Percentiles rank a stretch among this genome's conserved stretches.
These are phyloP conservation scores for Pycnonotus jocosus DNA, from an alignment of 2,113 vertebrate genomes.

Conservation along the genomic window DNA sequence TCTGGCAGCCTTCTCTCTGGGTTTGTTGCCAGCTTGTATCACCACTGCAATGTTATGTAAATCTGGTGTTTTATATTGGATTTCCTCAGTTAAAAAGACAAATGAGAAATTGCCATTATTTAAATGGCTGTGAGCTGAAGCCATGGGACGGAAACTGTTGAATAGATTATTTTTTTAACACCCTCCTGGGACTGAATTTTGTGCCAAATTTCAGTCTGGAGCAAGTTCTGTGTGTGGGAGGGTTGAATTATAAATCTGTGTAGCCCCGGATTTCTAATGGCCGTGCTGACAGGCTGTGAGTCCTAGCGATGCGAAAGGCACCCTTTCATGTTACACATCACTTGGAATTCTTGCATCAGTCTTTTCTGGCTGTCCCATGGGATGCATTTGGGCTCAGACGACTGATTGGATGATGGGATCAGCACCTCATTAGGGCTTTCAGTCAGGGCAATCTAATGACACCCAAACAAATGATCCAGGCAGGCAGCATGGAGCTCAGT, in stretches of 20 bases:
- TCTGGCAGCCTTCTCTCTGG: conserved; percentile 46
- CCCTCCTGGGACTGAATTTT: conserved; percentile 57
- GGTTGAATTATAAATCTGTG: conserved; percentile 60
- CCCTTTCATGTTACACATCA: conserved; percentile 65
- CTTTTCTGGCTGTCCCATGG: conserved; percentile 23
- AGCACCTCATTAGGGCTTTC: conserved; percentile 65
- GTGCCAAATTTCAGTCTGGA: conserved; percentile 67
- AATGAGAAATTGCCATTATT: conserved; percentile 61
- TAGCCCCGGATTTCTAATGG: conserved; percentile 58
- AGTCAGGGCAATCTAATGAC: conserved; percentile 7
- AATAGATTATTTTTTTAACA: conserved; percentile 65
- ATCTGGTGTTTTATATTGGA: conserved; percentile 62
- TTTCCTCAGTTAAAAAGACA: conserved; percentile 63
- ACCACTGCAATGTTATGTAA: conserved; percentile 63
- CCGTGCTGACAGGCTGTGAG: conserved; percentile 56
- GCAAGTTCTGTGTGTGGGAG: conserved; percentile 62
- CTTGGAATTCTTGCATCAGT: conserved; percentile 60
- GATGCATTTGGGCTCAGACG: conserved; percentile 10
- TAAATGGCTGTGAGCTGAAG: conserved; percentile 46
- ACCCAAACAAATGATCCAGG: conserved; percentile 19
- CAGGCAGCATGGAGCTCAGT: background rate
- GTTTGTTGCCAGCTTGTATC: conserved; percentile 61
- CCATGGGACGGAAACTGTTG: conserved; percentile 50
- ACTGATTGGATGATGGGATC: conserved; percentile 62
- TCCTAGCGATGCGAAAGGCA: conserved; percentile 37